These are phyloP conservation scores for Sclerurus mexicanus DNA, from an alignment of 2,113 vertebrate genomes.

Conservation along the genomic window DNA sequence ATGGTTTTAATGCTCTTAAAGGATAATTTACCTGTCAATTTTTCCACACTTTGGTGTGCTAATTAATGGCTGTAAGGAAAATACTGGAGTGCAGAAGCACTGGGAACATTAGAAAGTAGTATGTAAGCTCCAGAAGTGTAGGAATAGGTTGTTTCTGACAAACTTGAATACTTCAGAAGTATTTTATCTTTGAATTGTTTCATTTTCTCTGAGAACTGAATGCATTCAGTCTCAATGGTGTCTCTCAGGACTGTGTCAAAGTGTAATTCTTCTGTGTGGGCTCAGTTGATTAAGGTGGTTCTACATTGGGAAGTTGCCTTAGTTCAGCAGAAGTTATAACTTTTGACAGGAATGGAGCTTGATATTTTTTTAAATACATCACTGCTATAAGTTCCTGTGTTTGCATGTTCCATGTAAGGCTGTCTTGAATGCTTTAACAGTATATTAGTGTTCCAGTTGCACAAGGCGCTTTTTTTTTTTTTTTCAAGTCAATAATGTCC, in stretches of 20 bases:
- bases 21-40: conserved; percentile 75
- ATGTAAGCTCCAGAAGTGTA: background rate
- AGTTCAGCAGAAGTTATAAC: background rate
- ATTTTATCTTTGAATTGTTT: background rate
- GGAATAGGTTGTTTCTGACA: background rate
- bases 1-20: conserved; percentile 70
- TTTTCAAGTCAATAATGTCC: background rate
- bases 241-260: background rate
- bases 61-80: conserved; percentile 74
- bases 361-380: background rate
- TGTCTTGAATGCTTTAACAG: background rate
- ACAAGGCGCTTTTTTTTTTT: background rate
- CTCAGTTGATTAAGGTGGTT: background rate
- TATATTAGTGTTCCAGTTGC: background rate
- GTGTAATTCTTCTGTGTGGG: background rate
- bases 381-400: background rate
- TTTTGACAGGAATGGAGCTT: background rate
- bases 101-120: background rate
- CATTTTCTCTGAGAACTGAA: background rate
- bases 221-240: fast-evolving
- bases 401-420: background rate
- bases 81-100: conserved; percentile 54
- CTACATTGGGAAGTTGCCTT: background rate
- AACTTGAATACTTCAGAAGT: background rate
- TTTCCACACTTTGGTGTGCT: conserved; percentile 61